Conservation (phyloP, 2,113 vertebrate genomes). For the Ploceus nigricollis region DNA sequence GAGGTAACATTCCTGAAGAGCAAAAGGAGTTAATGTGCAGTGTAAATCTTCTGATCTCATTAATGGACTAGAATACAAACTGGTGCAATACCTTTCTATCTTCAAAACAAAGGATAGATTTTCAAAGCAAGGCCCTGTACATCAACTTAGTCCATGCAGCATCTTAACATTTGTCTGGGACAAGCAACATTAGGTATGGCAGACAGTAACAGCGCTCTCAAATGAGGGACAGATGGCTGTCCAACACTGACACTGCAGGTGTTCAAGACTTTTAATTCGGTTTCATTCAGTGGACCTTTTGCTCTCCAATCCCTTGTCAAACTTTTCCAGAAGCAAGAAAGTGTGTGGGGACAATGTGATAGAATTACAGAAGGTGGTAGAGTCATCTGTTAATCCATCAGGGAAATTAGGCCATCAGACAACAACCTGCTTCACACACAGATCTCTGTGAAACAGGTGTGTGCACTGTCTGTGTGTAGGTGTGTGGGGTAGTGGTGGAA, state of each 20-base stretch:
- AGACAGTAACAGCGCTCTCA: not conserved
- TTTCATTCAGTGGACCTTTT: slow-evolving; percentile 11
- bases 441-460: not conserved
- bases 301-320: slow-evolving; percentile 13
- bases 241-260: not conserved
- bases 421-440: not conserved
- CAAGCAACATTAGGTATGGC: not conserved
- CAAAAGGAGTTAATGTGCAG: not conserved
- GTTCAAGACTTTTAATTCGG: not conserved
- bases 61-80: not conserved
- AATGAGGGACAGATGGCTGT: slow-evolving; percentile 46
- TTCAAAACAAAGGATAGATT: not conserved
- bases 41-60: not conserved
- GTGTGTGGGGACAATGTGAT: not conserved
- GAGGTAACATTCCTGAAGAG: not conserved
- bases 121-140: not conserved
- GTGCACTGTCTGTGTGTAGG: not conserved
- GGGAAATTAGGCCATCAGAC: not conserved
- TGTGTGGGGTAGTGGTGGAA: not conserved
- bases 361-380: not conserved
- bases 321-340: not conserved
- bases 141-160: not conserved
- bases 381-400: not conserved
- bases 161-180: not conserved
- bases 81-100: not conserved